These are phyloP conservation scores for Parauchenoglanis ngamensis DNA, from an alignment of 2,797 vertebrate species.

Conservation along the genomic window DNA sequence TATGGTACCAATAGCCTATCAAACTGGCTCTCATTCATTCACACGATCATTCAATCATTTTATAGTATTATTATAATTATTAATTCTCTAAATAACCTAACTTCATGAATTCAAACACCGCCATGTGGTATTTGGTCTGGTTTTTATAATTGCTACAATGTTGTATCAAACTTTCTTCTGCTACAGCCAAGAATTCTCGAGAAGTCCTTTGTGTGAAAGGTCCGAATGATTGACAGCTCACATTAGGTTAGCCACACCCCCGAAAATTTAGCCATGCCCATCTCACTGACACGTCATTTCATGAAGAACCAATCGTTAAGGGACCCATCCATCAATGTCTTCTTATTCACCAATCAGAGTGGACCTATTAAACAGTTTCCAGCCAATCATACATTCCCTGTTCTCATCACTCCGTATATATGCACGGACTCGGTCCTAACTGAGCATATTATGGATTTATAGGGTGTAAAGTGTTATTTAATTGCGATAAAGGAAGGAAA, in stretches of 20 bases:
- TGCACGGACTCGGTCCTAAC: slow-evolving; percentile 23
- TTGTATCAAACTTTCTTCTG: background rate
- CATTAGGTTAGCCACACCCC: slow-evolving; percentile 45
- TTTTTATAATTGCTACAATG: background rate
- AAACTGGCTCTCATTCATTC: background rate
- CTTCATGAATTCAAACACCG: background rate
- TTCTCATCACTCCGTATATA: slow-evolving; percentile 47
- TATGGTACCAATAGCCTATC: background rate
- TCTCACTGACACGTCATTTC: slow-evolving; percentile 53
- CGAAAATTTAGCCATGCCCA: slow-evolving; percentile 40
- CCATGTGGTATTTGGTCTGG: background rate
- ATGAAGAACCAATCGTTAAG: slow-evolving; percentile 58
- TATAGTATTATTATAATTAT: background rate
- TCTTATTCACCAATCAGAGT: slow-evolving; percentile 65
- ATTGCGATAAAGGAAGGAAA: background rate
- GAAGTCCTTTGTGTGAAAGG: slow-evolving; percentile 46
- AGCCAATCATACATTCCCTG: slow-evolving; percentile 66
- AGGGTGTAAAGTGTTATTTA: background rate
- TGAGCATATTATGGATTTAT: background rate
- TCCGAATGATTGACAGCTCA: slow-evolving; percentile 54
- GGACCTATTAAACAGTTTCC: slow-evolving; percentile 42
- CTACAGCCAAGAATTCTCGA: background rate
- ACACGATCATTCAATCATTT: background rate
- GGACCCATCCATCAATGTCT: slow-evolving; percentile 74
- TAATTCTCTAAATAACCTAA: background rate